A percentile compares a stretch with the other conserved stretches of the same genome.
Evolutionary conservation across 2,888 invertebrate genomes (phyloP).

Genomic region (Caenorhabditis drosophilae): DNA sequence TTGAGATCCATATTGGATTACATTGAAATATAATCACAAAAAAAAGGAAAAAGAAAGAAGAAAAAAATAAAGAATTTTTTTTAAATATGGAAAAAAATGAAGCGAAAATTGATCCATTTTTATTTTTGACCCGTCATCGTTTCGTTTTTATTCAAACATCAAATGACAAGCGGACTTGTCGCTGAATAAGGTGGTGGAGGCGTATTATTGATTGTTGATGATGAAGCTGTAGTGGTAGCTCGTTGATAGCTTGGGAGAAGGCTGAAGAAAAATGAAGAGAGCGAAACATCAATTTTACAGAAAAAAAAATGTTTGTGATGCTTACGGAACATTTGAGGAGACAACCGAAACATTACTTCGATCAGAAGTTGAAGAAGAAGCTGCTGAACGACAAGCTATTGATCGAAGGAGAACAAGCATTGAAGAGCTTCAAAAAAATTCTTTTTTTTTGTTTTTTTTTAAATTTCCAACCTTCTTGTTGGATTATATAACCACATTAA

Average conservation of each 20-base stretch:
- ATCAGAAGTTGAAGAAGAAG: slow-evolving; percentile 26
- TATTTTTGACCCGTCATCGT: too few relatives aligned
- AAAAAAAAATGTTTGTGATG: too few relatives aligned
- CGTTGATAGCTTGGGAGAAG: slow-evolving; percentile 53
- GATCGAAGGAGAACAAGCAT: slow-evolving; percentile 44
- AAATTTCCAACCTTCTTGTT: slow-evolving; percentile 27
- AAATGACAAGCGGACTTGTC: neutral
- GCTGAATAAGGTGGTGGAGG: slow-evolving; percentile 31
- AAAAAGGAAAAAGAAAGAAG: too few relatives aligned
- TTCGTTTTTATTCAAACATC: too few relatives aligned
- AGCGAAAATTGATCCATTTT: too few relatives aligned
- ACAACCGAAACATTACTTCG: slow-evolving; percentile 44
- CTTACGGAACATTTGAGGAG: slow-evolving; percentile 47
- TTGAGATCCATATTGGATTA: too few relatives aligned
- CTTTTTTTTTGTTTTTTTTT: too few relatives aligned
- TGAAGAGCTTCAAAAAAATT: too few relatives aligned
- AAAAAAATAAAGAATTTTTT: too few relatives aligned
- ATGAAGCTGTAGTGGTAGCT: slow-evolving; percentile 45
- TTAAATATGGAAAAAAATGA: too few relatives aligned
- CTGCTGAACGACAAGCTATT: slow-evolving; percentile 34
- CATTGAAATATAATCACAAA: too few relatives aligned
- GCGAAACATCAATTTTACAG: neutral
- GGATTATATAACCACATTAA: slow-evolving; percentile 51
- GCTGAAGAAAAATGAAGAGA: slow-evolving; percentile 23
- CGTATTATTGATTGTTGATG: slow-evolving; percentile 13